Percentiles rank a stretch among this genome's conserved stretches.
phyloP scores from a whole-genome alignment of 2,113 vertebrate genomes.

The Verasper variegatus region DNA sequence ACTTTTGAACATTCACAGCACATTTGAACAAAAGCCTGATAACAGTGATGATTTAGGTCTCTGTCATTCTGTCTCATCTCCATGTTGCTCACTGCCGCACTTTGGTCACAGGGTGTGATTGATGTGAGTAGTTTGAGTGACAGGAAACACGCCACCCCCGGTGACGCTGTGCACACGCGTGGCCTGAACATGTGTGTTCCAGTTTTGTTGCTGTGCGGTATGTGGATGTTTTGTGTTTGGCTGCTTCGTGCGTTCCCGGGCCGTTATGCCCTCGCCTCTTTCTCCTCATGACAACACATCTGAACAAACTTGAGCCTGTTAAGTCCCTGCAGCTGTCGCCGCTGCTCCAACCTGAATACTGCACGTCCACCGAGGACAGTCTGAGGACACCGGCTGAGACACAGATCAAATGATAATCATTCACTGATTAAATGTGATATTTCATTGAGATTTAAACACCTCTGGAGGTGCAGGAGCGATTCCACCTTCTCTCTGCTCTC shows the following conservation, averaged over 20 bases:
- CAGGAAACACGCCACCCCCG: conserved; percentile 13
- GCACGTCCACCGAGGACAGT: conserved; percentile 51
- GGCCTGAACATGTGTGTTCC: background rate
- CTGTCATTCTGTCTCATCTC: too few species aligned
- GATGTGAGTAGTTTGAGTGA: background rate
- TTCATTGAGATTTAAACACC: too few species aligned
- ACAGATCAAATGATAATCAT: too few species aligned
- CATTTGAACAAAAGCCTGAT: too few species aligned
- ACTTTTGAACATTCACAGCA: too few species aligned
- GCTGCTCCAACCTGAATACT: conserved; percentile 43
- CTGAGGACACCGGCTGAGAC: conserved; percentile 41
- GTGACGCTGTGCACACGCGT: background rate
- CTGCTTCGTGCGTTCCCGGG: conserved; percentile 53
- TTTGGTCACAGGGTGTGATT: too few species aligned
- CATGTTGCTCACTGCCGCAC: too few species aligned
- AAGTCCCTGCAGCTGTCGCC: conserved; percentile 78
- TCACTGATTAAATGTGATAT: too few species aligned
- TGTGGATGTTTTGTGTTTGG: conserved; percentile 37
- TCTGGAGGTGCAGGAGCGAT: too few species aligned
- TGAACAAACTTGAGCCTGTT: conserved; percentile 66
- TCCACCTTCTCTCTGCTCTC: too few species aligned
- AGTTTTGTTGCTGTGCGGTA: background rate
- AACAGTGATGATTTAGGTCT: too few species aligned
- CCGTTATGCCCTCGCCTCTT: conserved; percentile 39
- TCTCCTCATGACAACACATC: conserved; percentile 72